Percentiles rank a stretch among this genome's conserved stretches.
These are phyloP conservation scores for Grammomys dolichurus DNA, from an alignment of 2,113 vertebrate species.

Conservation along the genomic window DNA sequence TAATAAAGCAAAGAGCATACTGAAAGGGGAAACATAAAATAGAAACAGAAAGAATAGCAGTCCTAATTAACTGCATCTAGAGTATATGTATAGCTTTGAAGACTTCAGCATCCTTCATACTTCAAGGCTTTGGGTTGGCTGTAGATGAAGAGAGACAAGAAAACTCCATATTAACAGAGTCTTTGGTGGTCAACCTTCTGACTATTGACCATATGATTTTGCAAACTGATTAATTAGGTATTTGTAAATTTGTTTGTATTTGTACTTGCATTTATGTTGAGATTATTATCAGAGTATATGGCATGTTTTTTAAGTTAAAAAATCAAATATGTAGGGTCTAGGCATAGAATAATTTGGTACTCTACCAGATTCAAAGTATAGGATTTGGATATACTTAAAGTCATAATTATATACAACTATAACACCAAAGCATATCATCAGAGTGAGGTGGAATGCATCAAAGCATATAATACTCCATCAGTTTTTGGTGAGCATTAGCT, in stretches of 20 bases:
- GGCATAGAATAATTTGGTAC: slow-evolving; percentile 30
- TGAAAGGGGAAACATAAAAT: slow-evolving; percentile 7
- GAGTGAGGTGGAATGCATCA: not conserved
- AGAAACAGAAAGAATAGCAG: slow-evolving; percentile 36
- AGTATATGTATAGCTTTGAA: slow-evolving; percentile 36
- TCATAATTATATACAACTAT: not conserved
- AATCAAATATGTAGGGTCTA: not conserved
- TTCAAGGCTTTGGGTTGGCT: not conserved
- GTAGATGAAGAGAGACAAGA: not conserved
- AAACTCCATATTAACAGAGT: not conserved
- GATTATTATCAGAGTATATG: not conserved
- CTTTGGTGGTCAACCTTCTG: not conserved
- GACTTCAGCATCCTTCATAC: not conserved
- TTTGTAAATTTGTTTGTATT: slow-evolving; percentile 24
- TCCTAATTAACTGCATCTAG: slow-evolving; percentile 9
- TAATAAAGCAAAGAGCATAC: slow-evolving; percentile 34
- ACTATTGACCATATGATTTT: slow-evolving; percentile 21
- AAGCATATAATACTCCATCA: not conserved
- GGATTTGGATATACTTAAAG: slow-evolving; percentile 3
- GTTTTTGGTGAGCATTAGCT: slow-evolving; percentile 29
- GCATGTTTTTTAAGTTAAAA: not conserved
- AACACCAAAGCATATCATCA: slow-evolving; percentile 46
- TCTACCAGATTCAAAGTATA: slow-evolving; percentile 36
- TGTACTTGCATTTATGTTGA: not conserved
- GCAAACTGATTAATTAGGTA: slow-evolving; percentile 40